Evolutionary conservation across 2,797 vertebrate genomes (phyloP).

Genomic region (Pipistrellus pygmaeus): DNA sequence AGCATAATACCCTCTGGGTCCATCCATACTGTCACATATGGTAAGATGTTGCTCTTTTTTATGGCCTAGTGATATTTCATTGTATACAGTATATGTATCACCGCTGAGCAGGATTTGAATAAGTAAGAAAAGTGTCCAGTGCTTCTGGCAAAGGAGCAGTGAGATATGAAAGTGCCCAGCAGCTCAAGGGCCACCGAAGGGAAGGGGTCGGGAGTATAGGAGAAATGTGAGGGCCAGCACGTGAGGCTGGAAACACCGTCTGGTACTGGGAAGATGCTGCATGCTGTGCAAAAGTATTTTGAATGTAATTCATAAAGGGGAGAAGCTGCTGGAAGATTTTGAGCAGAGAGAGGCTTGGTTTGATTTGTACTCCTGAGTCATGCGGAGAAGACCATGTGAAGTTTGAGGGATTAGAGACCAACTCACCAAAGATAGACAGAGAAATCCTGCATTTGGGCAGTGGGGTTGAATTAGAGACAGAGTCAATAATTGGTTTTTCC

Average conservation of each 20-base stretch:
- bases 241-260: background rate
- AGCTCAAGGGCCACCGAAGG: background rate
- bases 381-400: background rate
- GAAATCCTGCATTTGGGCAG: background rate
- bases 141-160: background rate
- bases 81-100: background rate
- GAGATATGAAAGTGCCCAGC: background rate
- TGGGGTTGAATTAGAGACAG: background rate
- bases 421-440: no score
- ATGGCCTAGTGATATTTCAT: background rate
- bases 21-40: background rate
- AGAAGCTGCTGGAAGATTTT: background rate
- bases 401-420: background rate
- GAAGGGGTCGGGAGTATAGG: accelerated
- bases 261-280: background rate
- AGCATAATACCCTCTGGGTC: background rate
- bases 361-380: background rate
- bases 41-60: background rate
- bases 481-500: background rate
- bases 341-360: background rate
- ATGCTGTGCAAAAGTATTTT: background rate
- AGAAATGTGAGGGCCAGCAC: background rate
- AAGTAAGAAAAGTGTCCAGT: background rate
- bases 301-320: background rate
- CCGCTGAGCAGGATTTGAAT: background rate